Evolutionary conservation across 2,113 vertebrate species (phyloP).

Genomic region (Notothenia rossii): DNA sequence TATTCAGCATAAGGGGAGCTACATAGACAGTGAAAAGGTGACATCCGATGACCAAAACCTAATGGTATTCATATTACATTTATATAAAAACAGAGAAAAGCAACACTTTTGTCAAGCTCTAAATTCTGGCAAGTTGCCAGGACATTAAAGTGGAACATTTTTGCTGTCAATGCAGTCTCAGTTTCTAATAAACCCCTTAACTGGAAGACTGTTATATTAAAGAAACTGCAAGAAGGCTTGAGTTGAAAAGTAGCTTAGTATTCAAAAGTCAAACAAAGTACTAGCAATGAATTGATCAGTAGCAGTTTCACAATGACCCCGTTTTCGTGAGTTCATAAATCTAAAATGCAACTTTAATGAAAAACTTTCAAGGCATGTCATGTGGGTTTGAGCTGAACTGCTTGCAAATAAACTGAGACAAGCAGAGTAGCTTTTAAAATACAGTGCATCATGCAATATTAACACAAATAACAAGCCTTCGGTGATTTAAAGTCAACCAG

Average conservation of each 20-base stretch:
- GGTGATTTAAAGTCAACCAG: neutral
- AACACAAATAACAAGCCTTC: constrained; percentile 1
- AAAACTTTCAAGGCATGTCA: neutral
- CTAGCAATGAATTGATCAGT: neutral
- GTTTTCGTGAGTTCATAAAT: neutral
- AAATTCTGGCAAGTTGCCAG: too few species aligned
- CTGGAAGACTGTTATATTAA: too few species aligned
- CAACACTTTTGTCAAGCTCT: too few species aligned
- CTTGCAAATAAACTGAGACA: neutral
- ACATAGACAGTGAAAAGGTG: neutral
- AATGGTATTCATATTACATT: too few species aligned
- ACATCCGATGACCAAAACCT: too few species aligned
- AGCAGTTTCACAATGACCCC: neutral
- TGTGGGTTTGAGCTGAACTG: constrained; percentile 14
- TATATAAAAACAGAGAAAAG: too few species aligned
- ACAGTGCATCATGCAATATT: neutral
- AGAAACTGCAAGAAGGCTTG: neutral
- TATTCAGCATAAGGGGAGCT: neutral
- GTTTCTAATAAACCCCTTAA: too few species aligned
- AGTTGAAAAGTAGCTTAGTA: neutral
- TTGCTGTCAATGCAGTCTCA: too few species aligned
- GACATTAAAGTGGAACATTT: too few species aligned
- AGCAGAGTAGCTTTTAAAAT: constrained; percentile 4
- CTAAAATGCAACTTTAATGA: constrained; percentile 30
- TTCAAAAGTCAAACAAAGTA: neutral